These are phyloP conservation scores for Cerceris ruficornis DNA, from an alignment of 2,888 invertebrate genomes.

Conservation along the genomic window DNA sequence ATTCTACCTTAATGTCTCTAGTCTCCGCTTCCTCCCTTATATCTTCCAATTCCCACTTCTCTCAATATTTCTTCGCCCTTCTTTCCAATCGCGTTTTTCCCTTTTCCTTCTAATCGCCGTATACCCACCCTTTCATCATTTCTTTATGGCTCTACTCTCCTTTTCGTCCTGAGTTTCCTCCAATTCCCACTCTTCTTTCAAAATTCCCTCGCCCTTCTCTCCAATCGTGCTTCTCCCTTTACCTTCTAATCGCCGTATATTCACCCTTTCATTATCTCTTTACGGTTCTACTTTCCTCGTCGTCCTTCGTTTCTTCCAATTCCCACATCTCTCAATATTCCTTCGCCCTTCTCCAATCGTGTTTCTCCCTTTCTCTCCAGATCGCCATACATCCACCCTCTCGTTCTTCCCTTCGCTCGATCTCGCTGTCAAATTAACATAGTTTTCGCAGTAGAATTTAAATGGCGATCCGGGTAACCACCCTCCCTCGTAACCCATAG, in stretches of 20 bases:
- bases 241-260: no score
- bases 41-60: no score
- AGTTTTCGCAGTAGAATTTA: constrained; percentile 60
- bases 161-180: no score
- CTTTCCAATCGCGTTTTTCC: background rate
- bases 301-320: no score
- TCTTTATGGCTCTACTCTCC: background rate
- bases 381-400: background rate
- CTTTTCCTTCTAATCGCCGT: background rate
- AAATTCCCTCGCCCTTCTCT: background rate
- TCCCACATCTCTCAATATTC: background rate
- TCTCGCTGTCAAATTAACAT: constrained; percentile 63
- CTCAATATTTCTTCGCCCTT: no score
- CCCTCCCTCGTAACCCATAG: background rate
- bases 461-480: constrained; percentile 49
- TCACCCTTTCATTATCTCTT: no score
- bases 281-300: no score
- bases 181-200: background rate
- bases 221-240: background rate
- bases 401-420: background rate
- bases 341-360: constrained; percentile 11
- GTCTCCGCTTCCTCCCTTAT: no score
- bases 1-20: no score
- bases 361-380: constrained; percentile 2
- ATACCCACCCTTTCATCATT: background rate